Base-by-base conservation (phyloP, 1,140 invertebrate genomes). In the Trichoplusia ni region DNA sequence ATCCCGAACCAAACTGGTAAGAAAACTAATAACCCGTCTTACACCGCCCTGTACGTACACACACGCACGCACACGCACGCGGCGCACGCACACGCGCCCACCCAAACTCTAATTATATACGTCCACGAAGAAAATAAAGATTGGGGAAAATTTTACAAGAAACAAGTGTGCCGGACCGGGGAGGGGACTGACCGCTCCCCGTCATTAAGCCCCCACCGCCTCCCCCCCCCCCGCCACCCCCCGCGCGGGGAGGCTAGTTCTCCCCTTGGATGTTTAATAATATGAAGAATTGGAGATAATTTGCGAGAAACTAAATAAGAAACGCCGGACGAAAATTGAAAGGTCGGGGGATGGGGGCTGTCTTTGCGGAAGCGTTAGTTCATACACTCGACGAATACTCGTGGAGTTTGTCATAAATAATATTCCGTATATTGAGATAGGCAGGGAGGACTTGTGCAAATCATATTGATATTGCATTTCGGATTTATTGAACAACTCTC, bases 201-300 rank as follows among this genome's bases (percentile, higher is more conserved):
- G 78, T 88, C 84, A 89, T 89, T 89, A 89, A 73, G 69, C 75
- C 80, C 73, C 79, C n/a, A n/a, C n/a, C n/a, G n/a, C 76, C 63
- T 67, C 53, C 25, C 21, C 54, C 37, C 53, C 62, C 71, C 64
- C 29, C 0, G 23, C 23, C 44, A 11, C 38, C 14, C 9, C 25
- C 13, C 35, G 35, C 16, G 37, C 27, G 42, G 68, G 81, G 76
- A 64, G 78, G 77, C 73, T 79, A 80, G 77, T 84, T 81, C 79
- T 75, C 78, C 68, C 86, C 86, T 77, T 81, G 74, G 86, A 86
- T 87, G 86, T 88, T 88, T 89, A 89, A 89, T 89, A 88, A 89
- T 88, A 89, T 89, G 86, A 89, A 89, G 86, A 89, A 89, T 89
- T 89, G 86, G 86, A 88, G 86, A 88, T 89, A 89, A 89, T 89